These are phyloP conservation scores for Agonopterix alstromeriana DNA, from an alignment of 2,888 invertebrate species.

Conservation along the genomic window DNA sequence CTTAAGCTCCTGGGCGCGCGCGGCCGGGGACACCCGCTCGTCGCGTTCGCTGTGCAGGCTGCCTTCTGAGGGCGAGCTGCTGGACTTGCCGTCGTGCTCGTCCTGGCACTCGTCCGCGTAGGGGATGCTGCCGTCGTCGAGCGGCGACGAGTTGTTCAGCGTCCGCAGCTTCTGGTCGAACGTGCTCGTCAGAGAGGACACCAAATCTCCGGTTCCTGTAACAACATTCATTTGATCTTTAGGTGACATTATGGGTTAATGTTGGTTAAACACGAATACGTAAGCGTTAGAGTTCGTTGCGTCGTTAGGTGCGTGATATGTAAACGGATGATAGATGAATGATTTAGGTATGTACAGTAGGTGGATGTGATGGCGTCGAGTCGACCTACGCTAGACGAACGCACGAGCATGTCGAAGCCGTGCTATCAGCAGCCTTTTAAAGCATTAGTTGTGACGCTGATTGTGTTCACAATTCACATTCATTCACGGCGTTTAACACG, in stretches of 20 bases:
- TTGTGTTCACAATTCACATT: slow-evolving; percentile 28
- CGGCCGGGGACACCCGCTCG: slow-evolving; percentile 33
- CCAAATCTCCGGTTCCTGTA: slow-evolving; percentile 89
- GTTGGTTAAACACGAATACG: slow-evolving; percentile 27
- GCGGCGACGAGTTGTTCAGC: slow-evolving; percentile 81
- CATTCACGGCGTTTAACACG: slow-evolving; percentile 10
- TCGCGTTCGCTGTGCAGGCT: slow-evolving; percentile 25
- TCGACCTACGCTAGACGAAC: slow-evolving; percentile 18
- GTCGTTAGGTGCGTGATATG: slow-evolving; percentile 27
- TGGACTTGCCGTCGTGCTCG: slow-evolving; percentile 56
- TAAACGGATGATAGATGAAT: slow-evolving; percentile 30
- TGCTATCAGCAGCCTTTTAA: slow-evolving; percentile 49
- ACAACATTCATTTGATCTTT: slow-evolving; percentile 31
- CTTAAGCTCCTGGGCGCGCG: slow-evolving; percentile 58
- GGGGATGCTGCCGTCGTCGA: slow-evolving; percentile 82
- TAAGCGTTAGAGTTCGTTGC: slow-evolving; percentile 48
- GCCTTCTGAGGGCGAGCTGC: slow-evolving; percentile 47
- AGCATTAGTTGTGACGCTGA: slow-evolving; percentile 53
- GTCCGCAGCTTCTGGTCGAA: slow-evolving; percentile 90
- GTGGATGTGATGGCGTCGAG: slow-evolving; percentile 25
- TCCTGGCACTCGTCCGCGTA: slow-evolving; percentile 83
- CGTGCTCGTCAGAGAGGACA: slow-evolving; percentile 87
- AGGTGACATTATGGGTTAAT: slow-evolving; percentile 3
- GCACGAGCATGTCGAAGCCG: slow-evolving; percentile 50
- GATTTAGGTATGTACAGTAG: slow-evolving; percentile 34